Base-by-base conservation (phyloP, 2,888 invertebrate species). In the Pachycephus smyrnensis region DNA sequence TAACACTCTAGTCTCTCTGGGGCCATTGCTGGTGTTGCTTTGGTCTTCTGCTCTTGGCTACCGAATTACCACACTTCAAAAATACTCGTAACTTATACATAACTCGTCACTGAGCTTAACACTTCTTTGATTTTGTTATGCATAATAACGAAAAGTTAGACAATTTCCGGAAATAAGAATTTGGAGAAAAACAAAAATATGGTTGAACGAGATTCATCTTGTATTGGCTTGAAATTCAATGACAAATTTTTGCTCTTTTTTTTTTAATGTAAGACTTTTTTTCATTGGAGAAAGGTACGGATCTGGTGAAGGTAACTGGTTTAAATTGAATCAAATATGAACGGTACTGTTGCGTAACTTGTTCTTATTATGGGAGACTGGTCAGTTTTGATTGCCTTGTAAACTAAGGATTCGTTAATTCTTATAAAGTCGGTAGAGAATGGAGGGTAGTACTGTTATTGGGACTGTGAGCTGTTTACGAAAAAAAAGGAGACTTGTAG, bases 1-100 rank as follows among this genome's bases (percentile, higher is more conserved):
- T 79, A 77, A 79, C 77, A 35, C 30, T 69, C 71, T 69, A 31
- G 55, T 55, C 55, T 55, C 55, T 55, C 55, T 55, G 15, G 55
- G 55, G 23, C 15, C 55, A 4, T 1, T 9, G 23, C 55, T 55
- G 55, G 23, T 55, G 9, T 40, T 40, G 55, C 55, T 55, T 55
- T 55, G 55, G 55, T 55, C 55, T 55, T 55, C 55, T 55, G 55
- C 55, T 55, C 55, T 55, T 55, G 23, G 55, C 55, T 55, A 55
- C 9, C 23, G 2, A 55, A 23, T 55, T 55, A 23, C 23, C 23
- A 55, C 2, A 55, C 23, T 23, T 55, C 23, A 55, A 15, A 23
- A 55, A 23, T 55, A 2, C 55, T 23, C 15, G 6, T 55, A 9
- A 0, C 9, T 55, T 23, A 55, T 55, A 9, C 55, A 55, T 55